Conservation (phyloP, 2,113 vertebrate genomes). For the Malurus elegans region DNA sequence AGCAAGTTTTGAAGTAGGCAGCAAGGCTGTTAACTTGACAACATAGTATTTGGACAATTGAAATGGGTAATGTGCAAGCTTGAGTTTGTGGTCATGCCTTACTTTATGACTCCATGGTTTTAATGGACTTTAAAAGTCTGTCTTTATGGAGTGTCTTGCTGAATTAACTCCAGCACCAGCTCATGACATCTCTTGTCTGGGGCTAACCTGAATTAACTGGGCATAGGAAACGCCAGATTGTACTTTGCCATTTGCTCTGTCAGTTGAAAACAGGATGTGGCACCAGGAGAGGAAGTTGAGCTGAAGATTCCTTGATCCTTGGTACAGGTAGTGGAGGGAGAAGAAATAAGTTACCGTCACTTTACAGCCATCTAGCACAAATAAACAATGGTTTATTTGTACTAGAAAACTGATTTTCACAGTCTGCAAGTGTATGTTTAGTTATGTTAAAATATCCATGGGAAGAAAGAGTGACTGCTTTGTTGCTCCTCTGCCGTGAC, state of each 20-base stretch:
- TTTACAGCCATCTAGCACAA: neutral
- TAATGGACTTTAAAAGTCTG: neutral
- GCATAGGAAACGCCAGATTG: neutral
- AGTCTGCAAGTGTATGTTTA: neutral
- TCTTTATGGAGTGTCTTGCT: neutral
- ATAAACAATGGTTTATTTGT: neutral
- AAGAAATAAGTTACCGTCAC: neutral
- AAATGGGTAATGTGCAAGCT: neutral
- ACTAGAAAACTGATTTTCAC: neutral
- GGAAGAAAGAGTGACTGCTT: neutral
- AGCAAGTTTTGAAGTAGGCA: neutral
- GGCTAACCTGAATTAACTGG: neutral
- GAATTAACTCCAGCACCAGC: neutral
- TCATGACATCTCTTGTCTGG: neutral
- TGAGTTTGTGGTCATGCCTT: neutral
- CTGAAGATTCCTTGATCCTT: neutral
- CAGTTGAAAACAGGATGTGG: neutral
- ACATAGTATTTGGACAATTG: accelerated
- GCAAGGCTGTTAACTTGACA: neutral
- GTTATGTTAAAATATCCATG: neutral
- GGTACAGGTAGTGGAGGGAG: neutral
- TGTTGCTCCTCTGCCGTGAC: neutral
- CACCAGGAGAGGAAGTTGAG: neutral
- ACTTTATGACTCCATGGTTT: neutral
- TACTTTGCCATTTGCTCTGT: neutral